These are phyloP conservation scores for Nowickia ferox DNA, from an alignment of 2,888 invertebrate genomes.

Conservation along the genomic window DNA sequence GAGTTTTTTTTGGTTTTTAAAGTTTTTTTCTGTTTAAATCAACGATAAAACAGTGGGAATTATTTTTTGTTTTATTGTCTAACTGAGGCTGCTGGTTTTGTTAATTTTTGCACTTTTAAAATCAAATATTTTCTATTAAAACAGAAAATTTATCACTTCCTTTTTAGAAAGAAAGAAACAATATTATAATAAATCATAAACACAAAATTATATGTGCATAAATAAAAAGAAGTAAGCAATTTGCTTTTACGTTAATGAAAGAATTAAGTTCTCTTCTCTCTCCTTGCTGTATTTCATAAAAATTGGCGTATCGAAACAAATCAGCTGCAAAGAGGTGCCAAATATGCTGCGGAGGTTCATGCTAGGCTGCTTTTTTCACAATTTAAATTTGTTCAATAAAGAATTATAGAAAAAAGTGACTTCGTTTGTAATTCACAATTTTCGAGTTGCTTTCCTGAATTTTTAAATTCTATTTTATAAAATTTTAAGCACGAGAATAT, in stretches of 20 bases:
- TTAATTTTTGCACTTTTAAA: slow-evolving; percentile 30
- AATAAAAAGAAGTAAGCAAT: too few relatives aligned
- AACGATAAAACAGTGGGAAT: slow-evolving; percentile 33
- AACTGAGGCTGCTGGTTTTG: background rate
- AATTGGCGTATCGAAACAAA: too few relatives aligned
- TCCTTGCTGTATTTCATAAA: background rate
- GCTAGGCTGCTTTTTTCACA: too few relatives aligned
- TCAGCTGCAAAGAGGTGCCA: too few relatives aligned
- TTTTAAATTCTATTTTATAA: too few relatives aligned
- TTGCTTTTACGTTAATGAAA: background rate
- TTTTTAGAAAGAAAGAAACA: background rate
- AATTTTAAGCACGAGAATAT: too few relatives aligned
- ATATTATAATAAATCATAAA: too few relatives aligned
- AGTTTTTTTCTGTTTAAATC: slow-evolving; percentile 28
- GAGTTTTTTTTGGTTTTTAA: slow-evolving; percentile 9
- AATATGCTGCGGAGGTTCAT: too few relatives aligned
- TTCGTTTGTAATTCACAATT: too few relatives aligned
- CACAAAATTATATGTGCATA: too few relatives aligned
- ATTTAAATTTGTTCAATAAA: background rate
- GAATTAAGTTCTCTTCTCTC: background rate
- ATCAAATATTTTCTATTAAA: slow-evolving; percentile 42
- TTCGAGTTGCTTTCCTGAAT: too few relatives aligned
- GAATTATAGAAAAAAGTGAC: too few relatives aligned
- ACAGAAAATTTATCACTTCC: slow-evolving; percentile 53
- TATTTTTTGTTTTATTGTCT: background rate